Evolutionary conservation across 2,113 vertebrate species (phyloP).

Genomic region (Pseudolaguvia tuberculata): DNA sequence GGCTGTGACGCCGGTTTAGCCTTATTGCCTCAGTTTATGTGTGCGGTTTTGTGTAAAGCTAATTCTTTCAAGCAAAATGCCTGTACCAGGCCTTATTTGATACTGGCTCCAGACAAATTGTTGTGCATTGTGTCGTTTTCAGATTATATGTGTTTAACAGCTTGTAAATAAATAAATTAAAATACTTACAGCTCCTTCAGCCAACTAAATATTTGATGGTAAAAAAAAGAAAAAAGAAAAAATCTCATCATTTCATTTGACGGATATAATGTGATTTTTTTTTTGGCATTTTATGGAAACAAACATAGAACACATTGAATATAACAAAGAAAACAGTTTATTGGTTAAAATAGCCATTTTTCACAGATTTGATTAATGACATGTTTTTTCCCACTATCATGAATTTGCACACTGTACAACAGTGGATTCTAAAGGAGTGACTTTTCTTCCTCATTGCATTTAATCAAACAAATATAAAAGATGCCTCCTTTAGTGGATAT

Average conservation of each 20-base stretch:
- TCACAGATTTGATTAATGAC: conserved; percentile 77
- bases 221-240: conserved; percentile 24
- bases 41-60: conserved; percentile 43
- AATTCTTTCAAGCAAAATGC: conserved; percentile 45
- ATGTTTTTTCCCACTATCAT: conserved; percentile 73
- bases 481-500: conserved; percentile 58
- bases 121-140: conserved; percentile 31
- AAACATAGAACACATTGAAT: conserved; percentile 12
- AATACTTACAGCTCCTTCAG: neutral
- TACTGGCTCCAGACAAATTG: conserved; percentile 46
- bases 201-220: neutral
- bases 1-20: conserved; percentile 32
- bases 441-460: conserved; percentile 64
- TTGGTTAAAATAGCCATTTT: conserved; percentile 85
- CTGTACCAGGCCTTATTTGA: conserved; percentile 33
- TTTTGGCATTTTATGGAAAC: neutral
- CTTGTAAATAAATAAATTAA: conserved; percentile 29
- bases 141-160: conserved; percentile 27
- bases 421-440: conserved; percentile 82
- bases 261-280: neutral
- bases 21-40: conserved; percentile 44
- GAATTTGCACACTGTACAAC: conserved; percentile 79
- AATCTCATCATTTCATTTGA: neutral
- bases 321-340: conserved; percentile 85
- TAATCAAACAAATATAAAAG: conserved; percentile 63